Conservation (phyloP, 2,888 invertebrate species). For the Drosophila suboccidentalis region DNA sequence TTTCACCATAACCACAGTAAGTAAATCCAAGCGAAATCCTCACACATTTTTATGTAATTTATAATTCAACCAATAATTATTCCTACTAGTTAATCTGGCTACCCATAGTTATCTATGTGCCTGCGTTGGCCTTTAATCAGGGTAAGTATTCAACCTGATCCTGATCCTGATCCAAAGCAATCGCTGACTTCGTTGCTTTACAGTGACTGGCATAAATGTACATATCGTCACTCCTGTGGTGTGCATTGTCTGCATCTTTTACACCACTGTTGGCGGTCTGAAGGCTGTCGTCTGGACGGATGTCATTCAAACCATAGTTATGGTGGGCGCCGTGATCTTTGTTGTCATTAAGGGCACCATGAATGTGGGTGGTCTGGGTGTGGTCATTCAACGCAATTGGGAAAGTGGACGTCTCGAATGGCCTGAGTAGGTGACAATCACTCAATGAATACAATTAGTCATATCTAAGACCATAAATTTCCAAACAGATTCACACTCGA, state of each 20-base stretch:
- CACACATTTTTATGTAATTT: neutral
- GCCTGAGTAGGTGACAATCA: conserved; percentile 87
- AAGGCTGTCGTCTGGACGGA: conserved; percentile 95
- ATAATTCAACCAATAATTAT: conserved; percentile 11
- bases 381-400: conserved; percentile 89
- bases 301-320: conserved; percentile 92
- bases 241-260: conserved; percentile 93
- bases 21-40: conserved; percentile 72
- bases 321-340: conserved; percentile 91
- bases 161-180: neutral
- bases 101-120: conserved; percentile 89
- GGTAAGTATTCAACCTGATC: conserved; percentile 86
- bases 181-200: conserved; percentile 28
- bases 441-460: neutral
- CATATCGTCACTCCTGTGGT: conserved; percentile 93
- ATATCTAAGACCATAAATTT: neutral
- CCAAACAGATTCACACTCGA: conserved; percentile 90
- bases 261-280: conserved; percentile 94
- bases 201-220: conserved; percentile 89
- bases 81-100: conserved; percentile 80
- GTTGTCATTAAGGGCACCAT: conserved; percentile 91
- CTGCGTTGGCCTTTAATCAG: conserved; percentile 92
- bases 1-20: conserved; percentile 90
- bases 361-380: conserved; percentile 89
- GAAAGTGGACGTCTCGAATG: conserved; percentile 90